Evolutionary conservation across 2,888 invertebrate genomes (phyloP), one percentile per base, ranked within the genome.

Genomic region (Synergus laeviventris): DNA sequence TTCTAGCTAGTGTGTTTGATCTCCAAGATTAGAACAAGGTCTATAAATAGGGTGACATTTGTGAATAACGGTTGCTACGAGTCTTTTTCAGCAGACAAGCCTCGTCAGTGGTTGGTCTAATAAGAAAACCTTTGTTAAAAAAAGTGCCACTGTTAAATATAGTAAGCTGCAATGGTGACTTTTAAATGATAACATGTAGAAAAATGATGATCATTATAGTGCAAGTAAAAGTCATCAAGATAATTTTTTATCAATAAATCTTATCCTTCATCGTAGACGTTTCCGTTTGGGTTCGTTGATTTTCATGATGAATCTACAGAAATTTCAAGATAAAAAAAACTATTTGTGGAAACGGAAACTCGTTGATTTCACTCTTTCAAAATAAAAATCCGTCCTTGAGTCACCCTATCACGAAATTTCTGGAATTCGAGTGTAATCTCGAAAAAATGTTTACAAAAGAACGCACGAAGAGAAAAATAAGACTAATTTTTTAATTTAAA

Each of bases 1-100:
- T 85, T 85, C 84, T 87, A 88, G 86, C 89, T 81, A 84, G 80
- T 85, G 80, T 85, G 85, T 86, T 86, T 85, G 87, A 85, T 85
- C 86, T 83, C 88, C 87, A 88, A 88, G 85, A 87, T 88, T 89
- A 89, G 87, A 85, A 75, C 77, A 78, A 82, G 81, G 75, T 76
- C 84, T 89, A 89, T 88, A 86, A 84, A 87, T 89, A 88, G 85
- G 74, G 83, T 89, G 88, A 88, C 88, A 88, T 88, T 89, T 89
- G 86, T 86, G 79, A 78, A 76, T 79, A 81, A 81, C 78, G 77
- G 73, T 74, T 74, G 78, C 79, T 78, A 75, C 81, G 73, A 70
- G 31, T 70, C 49, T 70, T 49, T 70, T 70, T 31, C n/a, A 24
- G 14, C 12, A 56, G 21, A 24, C 42, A 42, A 42, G 14, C 0